phyloP scores from a whole-genome alignment of 2,797 vertebrate species.

The Denticeps clupeoides region DNA sequence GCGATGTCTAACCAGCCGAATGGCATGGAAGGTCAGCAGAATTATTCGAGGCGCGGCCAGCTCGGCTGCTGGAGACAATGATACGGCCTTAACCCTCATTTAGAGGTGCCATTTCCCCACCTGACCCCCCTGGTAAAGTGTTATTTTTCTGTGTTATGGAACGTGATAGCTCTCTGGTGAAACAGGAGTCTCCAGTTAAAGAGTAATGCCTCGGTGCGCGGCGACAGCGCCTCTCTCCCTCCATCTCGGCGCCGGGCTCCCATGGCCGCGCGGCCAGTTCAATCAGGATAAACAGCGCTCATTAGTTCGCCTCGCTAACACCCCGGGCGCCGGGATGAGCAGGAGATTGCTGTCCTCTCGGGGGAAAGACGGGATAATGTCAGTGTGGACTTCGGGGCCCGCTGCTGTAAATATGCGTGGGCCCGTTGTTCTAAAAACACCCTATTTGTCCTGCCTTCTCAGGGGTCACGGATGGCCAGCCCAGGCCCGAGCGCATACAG shows the following conservation, averaged over 20 bases:
- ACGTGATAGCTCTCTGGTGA: conserved; percentile 62
- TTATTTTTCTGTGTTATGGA: conserved; percentile 68
- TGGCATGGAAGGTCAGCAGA: conserved; percentile 66
- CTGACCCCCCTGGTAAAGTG: conserved; percentile 63
- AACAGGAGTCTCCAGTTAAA: conserved; percentile 51
- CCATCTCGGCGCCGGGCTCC: conserved; percentile 34
- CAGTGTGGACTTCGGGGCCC: neutral
- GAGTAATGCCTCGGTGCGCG: conserved; percentile 52
- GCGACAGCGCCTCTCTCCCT: conserved; percentile 41
- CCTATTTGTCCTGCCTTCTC: too few species aligned
- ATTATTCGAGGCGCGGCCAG: conserved; percentile 76
- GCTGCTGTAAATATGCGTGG: too few species aligned
- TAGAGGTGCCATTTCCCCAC: conserved; percentile 72
- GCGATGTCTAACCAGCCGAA: conserved; percentile 64
- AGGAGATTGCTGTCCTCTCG: conserved; percentile 45
- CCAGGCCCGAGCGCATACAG: too few species aligned
- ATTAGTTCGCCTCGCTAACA: conserved; percentile 50
- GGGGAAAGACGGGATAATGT: neutral
- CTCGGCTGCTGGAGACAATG: conserved; percentile 66
- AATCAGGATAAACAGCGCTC: conserved; percentile 58
- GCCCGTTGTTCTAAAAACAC: too few species aligned
- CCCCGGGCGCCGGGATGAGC: conserved; percentile 38
- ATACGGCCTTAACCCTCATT: conserved; percentile 76
- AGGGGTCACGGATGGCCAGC: too few species aligned
- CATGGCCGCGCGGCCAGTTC: conserved; percentile 48